Percentiles rank a stretch among this genome's conserved stretches.
Conservation (phyloP, 2,797 vertebrate genomes). For the Jordanella pulchra region DNA sequence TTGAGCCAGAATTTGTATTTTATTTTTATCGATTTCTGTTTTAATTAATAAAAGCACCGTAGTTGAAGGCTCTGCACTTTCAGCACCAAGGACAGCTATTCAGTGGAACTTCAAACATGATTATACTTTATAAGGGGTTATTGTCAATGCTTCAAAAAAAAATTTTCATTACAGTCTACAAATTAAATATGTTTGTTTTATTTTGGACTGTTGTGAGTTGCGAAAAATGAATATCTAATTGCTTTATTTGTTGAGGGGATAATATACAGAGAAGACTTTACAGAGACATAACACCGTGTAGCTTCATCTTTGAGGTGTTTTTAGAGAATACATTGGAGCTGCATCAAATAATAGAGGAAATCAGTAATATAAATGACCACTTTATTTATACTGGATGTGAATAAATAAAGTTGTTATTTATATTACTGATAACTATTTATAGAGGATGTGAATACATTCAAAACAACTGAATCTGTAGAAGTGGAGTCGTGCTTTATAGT, state of each 20-base stretch:
- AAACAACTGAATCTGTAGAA: slow-evolving; percentile 50
- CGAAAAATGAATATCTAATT: too few relatives aligned
- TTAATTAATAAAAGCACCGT: background rate
- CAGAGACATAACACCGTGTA: slow-evolving; percentile 58
- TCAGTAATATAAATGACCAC: slow-evolving; percentile 67
- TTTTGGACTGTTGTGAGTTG: too few relatives aligned
- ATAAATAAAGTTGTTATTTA: too few relatives aligned
- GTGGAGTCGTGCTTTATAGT: slow-evolving; percentile 47
- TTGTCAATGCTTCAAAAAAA: too few relatives aligned
- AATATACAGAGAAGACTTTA: slow-evolving; percentile 70
- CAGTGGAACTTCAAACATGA: accelerated
- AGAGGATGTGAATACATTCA: too few relatives aligned
- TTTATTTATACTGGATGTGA: too few relatives aligned
- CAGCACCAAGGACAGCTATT: background rate
- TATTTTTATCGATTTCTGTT: too few relatives aligned
- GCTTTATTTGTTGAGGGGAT: slow-evolving; percentile 62
- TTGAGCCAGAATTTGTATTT: background rate
- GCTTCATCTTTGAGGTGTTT: slow-evolving; percentile 63
- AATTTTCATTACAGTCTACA: too few relatives aligned
- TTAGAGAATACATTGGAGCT: slow-evolving; percentile 66
- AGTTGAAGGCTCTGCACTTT: background rate
- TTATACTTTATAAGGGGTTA: too few relatives aligned
- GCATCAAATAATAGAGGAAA: slow-evolving; percentile 43
- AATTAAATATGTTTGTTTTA: too few relatives aligned
- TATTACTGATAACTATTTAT: too few relatives aligned